These are phyloP conservation scores for Drosophila prolongata DNA, from an alignment of 2,888 invertebrate species.

Conservation along the genomic window DNA sequence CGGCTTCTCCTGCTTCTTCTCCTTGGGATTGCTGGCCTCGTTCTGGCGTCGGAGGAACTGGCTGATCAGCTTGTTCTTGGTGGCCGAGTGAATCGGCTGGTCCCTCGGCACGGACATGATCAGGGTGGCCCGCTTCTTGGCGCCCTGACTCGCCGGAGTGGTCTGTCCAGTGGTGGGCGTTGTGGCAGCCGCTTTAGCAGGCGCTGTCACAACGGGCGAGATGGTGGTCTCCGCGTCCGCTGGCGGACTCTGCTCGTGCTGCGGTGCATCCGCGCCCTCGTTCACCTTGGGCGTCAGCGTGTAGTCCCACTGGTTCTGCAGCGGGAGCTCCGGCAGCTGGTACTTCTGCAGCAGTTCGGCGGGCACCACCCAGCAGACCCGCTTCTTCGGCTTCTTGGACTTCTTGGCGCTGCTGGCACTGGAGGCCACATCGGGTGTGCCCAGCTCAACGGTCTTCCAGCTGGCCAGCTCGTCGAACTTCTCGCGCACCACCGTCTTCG, in stretches of 20 bases:
- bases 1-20: background rate
- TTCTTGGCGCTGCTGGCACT: slow-evolving; percentile 48
- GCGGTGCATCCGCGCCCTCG: slow-evolving; percentile 20
- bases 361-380: slow-evolving; percentile 88
- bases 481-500: slow-evolving; percentile 85
- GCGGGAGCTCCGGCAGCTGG: slow-evolving; percentile 84
- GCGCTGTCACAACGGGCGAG: slow-evolving; percentile 12
- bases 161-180: slow-evolving; percentile 4
- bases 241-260: slow-evolving; percentile 21
- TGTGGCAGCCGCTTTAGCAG: slow-evolving; percentile 20
- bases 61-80: slow-evolving; percentile 84
- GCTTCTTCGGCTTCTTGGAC: slow-evolving; percentile 84
- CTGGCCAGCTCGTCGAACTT: slow-evolving; percentile 87
- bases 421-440: slow-evolving; percentile 4
- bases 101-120: slow-evolving; percentile 83
- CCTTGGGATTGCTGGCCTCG: slow-evolving; percentile 36
- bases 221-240: slow-evolving; percentile 4
- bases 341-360: slow-evolving; percentile 86
- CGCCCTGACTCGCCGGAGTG: background rate
- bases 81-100: slow-evolving; percentile 74
- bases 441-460: slow-evolving; percentile 86
- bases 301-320: slow-evolving; percentile 87
- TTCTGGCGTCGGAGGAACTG: slow-evolving; percentile 84
- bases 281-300: slow-evolving; percentile 78
- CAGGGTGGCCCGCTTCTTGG: slow-evolving; percentile 83